Evolutionary conservation across 2,888 invertebrate species (phyloP).

Genomic region (Zygothrica quintamaculata): DNA sequence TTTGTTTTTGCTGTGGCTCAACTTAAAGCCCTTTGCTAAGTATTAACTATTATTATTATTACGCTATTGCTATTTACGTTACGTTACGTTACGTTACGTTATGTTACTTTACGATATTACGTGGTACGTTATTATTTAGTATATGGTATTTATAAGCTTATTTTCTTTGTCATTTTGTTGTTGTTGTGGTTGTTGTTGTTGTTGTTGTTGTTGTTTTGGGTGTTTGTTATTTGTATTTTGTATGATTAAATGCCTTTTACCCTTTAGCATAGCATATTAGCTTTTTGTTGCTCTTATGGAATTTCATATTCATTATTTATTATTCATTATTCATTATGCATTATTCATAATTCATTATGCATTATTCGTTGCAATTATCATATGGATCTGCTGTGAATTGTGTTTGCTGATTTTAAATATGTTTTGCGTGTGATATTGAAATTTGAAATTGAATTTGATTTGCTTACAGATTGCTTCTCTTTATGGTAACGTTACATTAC

Average conservation of each 20-base stretch:
- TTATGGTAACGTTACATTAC: constrained; percentile 66
- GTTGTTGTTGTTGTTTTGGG: constrained; percentile 12
- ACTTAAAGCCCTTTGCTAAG: constrained; percentile 43
- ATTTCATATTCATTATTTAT: constrained; percentile 40
- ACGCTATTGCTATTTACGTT: constrained; percentile 74
- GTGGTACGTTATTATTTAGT: constrained; percentile 52
- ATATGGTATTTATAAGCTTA: constrained; percentile 76
- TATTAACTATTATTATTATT: constrained; percentile 57
- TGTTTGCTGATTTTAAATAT: constrained; percentile 12
- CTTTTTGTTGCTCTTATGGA: constrained; percentile 52
- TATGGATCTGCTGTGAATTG: neutral
- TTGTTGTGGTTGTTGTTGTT: constrained; percentile 33
- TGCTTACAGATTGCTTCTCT: constrained; percentile 48
- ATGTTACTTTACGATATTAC: constrained; percentile 70
- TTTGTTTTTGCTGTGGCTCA: constrained; percentile 59
- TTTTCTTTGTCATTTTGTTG: constrained; percentile 34
- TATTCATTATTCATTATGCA: constrained; percentile 28
- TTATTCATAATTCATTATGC: constrained; percentile 7
- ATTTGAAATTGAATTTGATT: constrained; percentile 65
- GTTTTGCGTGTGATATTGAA: constrained; percentile 25
- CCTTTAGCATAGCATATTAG: constrained; percentile 77
- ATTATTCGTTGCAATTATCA: constrained; percentile 2
- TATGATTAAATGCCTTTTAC: constrained; percentile 81
- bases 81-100: constrained; percentile 65
- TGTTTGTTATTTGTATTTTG: constrained; percentile 24